Evolutionary conservation across 2,113 vertebrate genomes (phyloP).

Genomic region (Rattus norvegicus): GRCr8 NC_086019.1:128446001-128446500

Average conservation of each 20-base stretch:
- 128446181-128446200: not conserved
- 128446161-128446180: too few species aligned
- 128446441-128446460: accelerated
- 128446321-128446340: not conserved
- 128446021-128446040: not conserved
- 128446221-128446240: not conserved
- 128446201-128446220: not conserved
- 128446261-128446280: accelerated
- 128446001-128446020: not conserved
- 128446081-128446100: not conserved
- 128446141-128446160: too few species aligned
- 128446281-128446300: not conserved
- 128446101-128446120: not conserved
- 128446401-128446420: not conserved
- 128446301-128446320: not conserved
- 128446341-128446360: not conserved
- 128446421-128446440: too few species aligned
- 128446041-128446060: not conserved
- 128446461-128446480: too few species aligned
- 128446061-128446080: too few species aligned
- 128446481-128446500: too few species aligned
- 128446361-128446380: not conserved
- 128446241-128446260: not conserved
- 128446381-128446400: not conserved
- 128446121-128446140: not conserved